These are phyloP conservation scores for Callyntrura guangdongensis DNA, from an alignment of 2,888 invertebrate genomes.

Conservation along the genomic window DNA sequence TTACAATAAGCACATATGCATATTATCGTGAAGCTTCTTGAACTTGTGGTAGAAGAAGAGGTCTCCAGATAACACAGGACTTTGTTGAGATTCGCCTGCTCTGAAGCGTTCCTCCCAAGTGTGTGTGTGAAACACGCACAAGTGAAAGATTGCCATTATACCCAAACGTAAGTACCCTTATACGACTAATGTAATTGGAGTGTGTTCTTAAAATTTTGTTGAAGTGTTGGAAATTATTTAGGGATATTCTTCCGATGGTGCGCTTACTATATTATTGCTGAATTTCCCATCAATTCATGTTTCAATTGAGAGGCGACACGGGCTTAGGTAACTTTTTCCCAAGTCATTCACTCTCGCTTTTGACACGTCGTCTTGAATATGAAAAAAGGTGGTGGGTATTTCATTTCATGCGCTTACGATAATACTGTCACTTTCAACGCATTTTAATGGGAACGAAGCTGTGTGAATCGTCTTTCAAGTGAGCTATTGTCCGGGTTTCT, in stretches of 20 bases:
- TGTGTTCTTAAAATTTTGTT: neutral
- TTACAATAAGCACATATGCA: no score
- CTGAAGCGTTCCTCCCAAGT: no score
- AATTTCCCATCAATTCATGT: no score
- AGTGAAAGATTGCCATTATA: no score
- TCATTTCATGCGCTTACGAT: neutral
- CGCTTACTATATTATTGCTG: neutral
- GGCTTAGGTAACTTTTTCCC: neutral
- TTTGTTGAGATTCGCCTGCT: no score
- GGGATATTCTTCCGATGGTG: no score
- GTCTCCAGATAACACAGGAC: no score
- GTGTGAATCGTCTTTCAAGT: neutral
- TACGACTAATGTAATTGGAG: neutral
- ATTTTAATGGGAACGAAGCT: slow-evolving; percentile 2
- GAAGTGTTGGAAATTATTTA: no score
- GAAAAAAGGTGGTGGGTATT: neutral
- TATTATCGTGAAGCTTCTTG: no score
- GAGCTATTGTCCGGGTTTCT: slow-evolving; percentile 1
- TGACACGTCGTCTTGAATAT: neutral
- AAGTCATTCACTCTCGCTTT: neutral
- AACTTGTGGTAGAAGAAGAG: no score
- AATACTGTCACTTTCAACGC: neutral
- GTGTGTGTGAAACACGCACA: no score
- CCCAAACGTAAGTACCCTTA: no score
- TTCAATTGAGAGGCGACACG: neutral